A percentile compares a stretch with the other conserved stretches of the same genome.
Evolutionary conservation across 2,113 vertebrate genomes (phyloP).

Genomic region (Pelvicachromis taeniatus): DNA sequence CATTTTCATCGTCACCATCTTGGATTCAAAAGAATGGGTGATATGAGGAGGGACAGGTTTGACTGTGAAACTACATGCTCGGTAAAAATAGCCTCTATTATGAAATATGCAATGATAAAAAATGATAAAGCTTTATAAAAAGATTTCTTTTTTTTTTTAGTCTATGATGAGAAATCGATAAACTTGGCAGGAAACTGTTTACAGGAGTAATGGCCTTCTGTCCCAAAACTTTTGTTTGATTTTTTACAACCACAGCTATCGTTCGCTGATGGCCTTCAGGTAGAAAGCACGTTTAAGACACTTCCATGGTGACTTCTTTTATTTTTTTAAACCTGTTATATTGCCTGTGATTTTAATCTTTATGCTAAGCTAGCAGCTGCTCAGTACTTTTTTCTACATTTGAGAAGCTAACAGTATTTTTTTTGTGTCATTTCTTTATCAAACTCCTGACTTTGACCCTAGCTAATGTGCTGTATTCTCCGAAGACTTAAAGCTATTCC

Average conservation of each 20-base stretch:
- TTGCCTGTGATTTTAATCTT: not conserved
- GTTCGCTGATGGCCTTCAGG: not conserved
- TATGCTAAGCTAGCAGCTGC: not conserved
- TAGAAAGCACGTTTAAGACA: not conserved
- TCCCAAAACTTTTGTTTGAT: not conserved
- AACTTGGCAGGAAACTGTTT: too few species aligned
- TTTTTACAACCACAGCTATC: not conserved
- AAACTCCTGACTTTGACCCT: not conserved
- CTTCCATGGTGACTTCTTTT: not conserved
- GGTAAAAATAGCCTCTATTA: not conserved
- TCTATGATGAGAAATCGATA: accelerated
- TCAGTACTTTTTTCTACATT: not conserved
- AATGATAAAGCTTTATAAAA: not conserved
- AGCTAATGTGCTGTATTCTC: not conserved
- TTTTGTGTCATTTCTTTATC: not conserved
- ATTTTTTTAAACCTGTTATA: not conserved
- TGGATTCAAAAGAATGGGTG: not conserved
- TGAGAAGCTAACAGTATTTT: not conserved
- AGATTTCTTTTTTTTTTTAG: not conserved
- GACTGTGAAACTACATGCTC: not conserved
- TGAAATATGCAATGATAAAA: not conserved
- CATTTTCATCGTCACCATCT: not conserved
- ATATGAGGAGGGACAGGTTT: not conserved
- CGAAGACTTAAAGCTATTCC: not conserved
- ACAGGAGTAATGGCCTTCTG: not conserved